Evolutionary conservation across 2,888 invertebrate genomes (phyloP).

Genomic region (Dasypogon diadema): DNA sequence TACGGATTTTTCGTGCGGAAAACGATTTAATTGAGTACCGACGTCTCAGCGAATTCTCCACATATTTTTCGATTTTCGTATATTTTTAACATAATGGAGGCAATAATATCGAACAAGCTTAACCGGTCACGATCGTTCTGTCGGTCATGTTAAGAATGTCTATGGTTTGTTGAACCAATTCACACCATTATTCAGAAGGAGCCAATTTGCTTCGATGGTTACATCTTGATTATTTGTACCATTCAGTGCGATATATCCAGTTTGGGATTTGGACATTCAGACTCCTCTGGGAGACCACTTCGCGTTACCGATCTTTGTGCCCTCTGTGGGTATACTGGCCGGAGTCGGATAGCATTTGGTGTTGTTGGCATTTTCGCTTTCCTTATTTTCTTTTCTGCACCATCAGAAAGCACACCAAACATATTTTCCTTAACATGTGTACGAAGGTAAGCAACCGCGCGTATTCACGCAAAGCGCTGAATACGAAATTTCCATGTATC

Average conservation of each 20-base stretch:
- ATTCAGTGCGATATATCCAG: too few relatives aligned
- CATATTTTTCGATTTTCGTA: not conserved
- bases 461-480: conserved; percentile 16
- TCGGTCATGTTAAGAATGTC: not conserved
- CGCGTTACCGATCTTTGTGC: conserved; percentile 49
- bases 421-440: conserved; percentile 11
- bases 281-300: not conserved
- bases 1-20: not conserved
- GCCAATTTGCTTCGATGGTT: too few relatives aligned
- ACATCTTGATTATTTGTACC: too few relatives aligned
- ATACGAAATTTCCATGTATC: not conserved
- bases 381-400: conserved; percentile 41
- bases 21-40: not conserved
- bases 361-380: conserved; percentile 31
- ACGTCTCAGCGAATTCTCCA: too few relatives aligned
- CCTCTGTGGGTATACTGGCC: conserved; percentile 53
- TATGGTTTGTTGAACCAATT: conserved; percentile 8
- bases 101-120: not conserved
- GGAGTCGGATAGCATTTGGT: conserved; percentile 39
- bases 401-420: conserved; percentile 21
- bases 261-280: too few relatives aligned
- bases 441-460: not conserved
- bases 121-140: conserved; percentile 2
- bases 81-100: conserved; percentile 25
- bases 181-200: too few relatives aligned